These are phyloP conservation scores for Drosophila ercepeae DNA, from an alignment of 1,140 invertebrate species.

Conservation along the genomic window DNA sequence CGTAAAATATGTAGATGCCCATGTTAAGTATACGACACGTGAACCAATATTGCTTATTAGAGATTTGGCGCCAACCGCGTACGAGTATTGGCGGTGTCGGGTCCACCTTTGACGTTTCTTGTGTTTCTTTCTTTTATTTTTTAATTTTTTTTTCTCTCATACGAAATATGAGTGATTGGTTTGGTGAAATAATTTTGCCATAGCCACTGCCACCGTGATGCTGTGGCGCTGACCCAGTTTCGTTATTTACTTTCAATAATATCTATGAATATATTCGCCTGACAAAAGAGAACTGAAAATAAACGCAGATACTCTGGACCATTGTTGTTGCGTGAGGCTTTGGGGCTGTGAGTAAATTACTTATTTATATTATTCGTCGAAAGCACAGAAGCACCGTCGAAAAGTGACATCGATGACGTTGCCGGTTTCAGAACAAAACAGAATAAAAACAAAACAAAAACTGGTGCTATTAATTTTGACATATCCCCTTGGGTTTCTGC, in stretches of 20 bases:
- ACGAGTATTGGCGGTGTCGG: constrained; percentile 28
- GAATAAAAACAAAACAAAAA: constrained; percentile 28
- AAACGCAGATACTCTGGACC: constrained; percentile 34
- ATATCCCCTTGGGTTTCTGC: constrained; percentile 29
- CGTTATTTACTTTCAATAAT: constrained; percentile 72
- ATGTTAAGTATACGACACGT: constrained; percentile 53
- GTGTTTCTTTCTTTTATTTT: not conserved
- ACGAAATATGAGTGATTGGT: constrained; percentile 63
- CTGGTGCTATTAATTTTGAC: constrained; percentile 66
- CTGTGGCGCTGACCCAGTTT: constrained; percentile 61
- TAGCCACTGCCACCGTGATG: constrained; percentile 9
- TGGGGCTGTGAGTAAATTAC: constrained; percentile 32
- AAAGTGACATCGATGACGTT: constrained; percentile 62
- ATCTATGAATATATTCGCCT: constrained; percentile 62
- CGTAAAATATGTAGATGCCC: constrained; percentile 35
- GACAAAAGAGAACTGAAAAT: constrained; percentile 51
- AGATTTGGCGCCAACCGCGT: constrained; percentile 29
- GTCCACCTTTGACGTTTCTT: not conserved
- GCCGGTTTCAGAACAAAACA: constrained; percentile 18
- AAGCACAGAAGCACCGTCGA: constrained; percentile 51
- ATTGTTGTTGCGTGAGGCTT: constrained; percentile 23
- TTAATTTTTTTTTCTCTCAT: not conserved
- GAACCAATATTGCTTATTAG: constrained; percentile 37
- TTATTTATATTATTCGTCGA: constrained; percentile 53
- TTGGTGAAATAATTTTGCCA: constrained; percentile 16